phyloP scores from a whole-genome alignment of 2,888 invertebrate genomes.

The Acleris literana region DNA sequence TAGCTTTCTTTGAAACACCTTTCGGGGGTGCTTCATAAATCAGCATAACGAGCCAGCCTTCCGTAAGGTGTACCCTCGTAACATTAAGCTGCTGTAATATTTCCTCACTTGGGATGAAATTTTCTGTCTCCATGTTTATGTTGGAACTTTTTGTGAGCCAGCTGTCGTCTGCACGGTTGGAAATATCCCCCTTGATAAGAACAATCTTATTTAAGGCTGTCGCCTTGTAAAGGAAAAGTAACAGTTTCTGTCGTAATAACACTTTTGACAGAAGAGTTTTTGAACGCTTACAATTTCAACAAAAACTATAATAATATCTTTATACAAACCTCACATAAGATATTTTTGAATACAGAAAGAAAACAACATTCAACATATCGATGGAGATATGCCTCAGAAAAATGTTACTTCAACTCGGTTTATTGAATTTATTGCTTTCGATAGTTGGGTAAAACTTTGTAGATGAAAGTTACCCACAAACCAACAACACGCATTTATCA shows the following conservation, averaged over 20 bases:
- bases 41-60: constrained; percentile 78
- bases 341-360: no score
- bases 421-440: constrained; percentile 3
- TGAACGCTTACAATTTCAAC: background rate
- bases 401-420: background rate
- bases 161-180: constrained; percentile 65
- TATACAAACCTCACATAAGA: no score
- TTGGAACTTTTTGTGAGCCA: constrained; percentile 61
- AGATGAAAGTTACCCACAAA: constrained; percentile 7
- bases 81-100: constrained; percentile 81
- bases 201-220: constrained; percentile 6
- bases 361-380: background rate
- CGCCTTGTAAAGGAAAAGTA: background rate
- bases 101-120: constrained; percentile 82
- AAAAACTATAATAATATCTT: no score
- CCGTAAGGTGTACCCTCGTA: constrained; percentile 74
- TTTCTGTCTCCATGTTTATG: constrained; percentile 79
- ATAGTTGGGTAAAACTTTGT: constrained; percentile 3
- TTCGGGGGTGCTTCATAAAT: constrained; percentile 74
- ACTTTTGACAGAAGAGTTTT: background rate
- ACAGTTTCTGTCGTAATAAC: background rate
- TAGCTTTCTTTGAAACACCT: constrained; percentile 67
- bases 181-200: constrained; percentile 43
- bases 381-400: background rate
- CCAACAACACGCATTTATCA: constrained; percentile 20